Evolutionary conservation across 2,888 invertebrate species (phyloP).

Genomic region (Noctua comes): DNA sequence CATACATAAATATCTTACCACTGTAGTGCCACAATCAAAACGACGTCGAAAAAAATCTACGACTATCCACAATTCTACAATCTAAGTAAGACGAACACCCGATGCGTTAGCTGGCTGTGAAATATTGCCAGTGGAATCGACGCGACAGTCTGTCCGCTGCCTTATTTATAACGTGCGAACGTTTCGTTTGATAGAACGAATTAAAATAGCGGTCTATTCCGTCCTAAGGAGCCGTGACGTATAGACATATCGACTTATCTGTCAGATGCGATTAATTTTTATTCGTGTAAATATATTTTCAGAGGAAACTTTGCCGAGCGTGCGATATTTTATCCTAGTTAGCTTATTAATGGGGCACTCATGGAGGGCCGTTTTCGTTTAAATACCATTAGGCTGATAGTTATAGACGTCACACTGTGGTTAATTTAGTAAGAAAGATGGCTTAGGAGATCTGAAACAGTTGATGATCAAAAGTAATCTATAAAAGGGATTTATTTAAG

Average conservation of each 20-base stretch:
- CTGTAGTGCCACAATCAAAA: neutral
- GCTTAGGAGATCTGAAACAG: slow-evolving; percentile 34
- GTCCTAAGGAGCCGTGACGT: slow-evolving; percentile 70
- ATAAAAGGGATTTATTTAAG: neutral
- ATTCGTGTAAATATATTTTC: slow-evolving; percentile 61
- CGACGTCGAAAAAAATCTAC: neutral
- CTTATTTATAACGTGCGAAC: slow-evolving; percentile 88
- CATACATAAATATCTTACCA: neutral
- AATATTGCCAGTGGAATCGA: slow-evolving; percentile 87
- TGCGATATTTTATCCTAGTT: slow-evolving; percentile 61
- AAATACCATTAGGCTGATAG: slow-evolving; percentile 59
- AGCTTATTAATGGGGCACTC: slow-evolving; percentile 64
- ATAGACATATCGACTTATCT: slow-evolving; percentile 79
- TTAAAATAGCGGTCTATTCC: slow-evolving; percentile 73
- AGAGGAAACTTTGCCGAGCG: slow-evolving; percentile 59
- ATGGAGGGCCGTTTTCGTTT: slow-evolving; percentile 49
- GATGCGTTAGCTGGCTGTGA: slow-evolving; percentile 84
- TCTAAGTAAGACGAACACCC: slow-evolving; percentile 71
- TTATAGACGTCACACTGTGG: slow-evolving; percentile 48
- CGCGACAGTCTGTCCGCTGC: slow-evolving; percentile 82
- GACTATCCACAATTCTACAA: slow-evolving; percentile 58
- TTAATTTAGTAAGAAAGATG: slow-evolving; percentile 60
- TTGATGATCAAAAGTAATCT: slow-evolving; percentile 19
- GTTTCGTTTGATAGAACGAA: slow-evolving; percentile 82
- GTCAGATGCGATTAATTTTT: slow-evolving; percentile 76